Base-by-base conservation (phyloP, 2,797 vertebrate genomes). In the Hypotaenidia okinawae region DNA sequence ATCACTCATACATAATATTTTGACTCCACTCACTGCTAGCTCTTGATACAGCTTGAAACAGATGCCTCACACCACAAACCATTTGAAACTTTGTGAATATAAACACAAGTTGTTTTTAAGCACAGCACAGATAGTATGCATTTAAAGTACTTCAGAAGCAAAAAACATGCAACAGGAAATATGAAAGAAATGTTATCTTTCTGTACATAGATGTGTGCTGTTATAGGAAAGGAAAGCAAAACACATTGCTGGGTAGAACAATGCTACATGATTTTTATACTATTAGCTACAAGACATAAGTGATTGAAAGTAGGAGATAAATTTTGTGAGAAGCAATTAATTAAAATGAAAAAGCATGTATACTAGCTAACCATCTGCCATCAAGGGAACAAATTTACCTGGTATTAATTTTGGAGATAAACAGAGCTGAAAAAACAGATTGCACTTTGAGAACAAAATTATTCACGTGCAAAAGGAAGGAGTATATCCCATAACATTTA, bases 401-500 rank as follows among this genome's bases (percentile, higher is more conserved):
- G 83, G 30, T 78, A 78, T 64, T 96, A 92, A 93, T 88, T 94
- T 66, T 92, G 28, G 72, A 81, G 52, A 86, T 70, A 96, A 95
- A 96, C 43, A 69, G 21, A 78, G 62, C 32, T 74, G 70, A 86
- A 88, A 91, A 21, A 84, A 32, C 63, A 92, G 70, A 90, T 32
- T 95, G 95, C 16, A 89, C 37, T 88, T n/a, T 21, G 23, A 58
- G 77, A 92, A 79, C 27, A 86, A 80, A 93, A 72, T 55, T 58
- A 21, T 43, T 72, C 1, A 1, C 5, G 0, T 55, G 51, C n/a
- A 81, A 54, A 87, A 81, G 22, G 33, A 64, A 87, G 8, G 3
- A 25, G 3, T 23, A 45, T 1, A 5, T 18, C 6, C 15, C 32
- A 24, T 6, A 57, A 3, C 9, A 35, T n/a, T 70, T 66, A 52